phyloP scores from a whole-genome alignment of 2,797 vertebrate genomes.

The Otolemur crassicaudatus region DNA sequence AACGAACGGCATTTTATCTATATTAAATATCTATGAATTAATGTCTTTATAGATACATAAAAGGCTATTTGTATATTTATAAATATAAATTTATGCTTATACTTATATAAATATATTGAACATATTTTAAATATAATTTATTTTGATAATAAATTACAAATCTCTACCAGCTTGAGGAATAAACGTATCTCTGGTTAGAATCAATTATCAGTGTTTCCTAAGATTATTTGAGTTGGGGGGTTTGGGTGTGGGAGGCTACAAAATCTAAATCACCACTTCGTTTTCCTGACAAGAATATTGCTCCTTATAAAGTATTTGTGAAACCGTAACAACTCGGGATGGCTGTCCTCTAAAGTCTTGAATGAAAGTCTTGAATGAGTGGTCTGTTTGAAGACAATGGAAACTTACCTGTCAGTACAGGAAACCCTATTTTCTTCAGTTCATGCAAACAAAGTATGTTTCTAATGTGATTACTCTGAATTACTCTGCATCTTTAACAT shows the following conservation, averaged over 20 bases:
- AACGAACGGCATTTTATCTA: neutral
- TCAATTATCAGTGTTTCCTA: slow-evolving; percentile 50
- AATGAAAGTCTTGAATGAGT: slow-evolving; percentile 25
- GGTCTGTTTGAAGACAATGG: neutral
- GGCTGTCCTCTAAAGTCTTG: slow-evolving; percentile 4
- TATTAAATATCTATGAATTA: neutral
- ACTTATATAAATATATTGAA: neutral
- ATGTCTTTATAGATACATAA: neutral
- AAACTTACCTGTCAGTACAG: neutral
- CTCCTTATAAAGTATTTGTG: slow-evolving; percentile 49
- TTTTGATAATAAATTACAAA: slow-evolving; percentile 29
- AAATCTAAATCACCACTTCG: slow-evolving; percentile 53
- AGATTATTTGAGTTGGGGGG: neutral
- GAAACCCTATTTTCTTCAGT: slow-evolving; percentile 51
- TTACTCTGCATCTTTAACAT: slow-evolving; percentile 1
- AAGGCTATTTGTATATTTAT: neutral
- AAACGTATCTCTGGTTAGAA: slow-evolving; percentile 37
- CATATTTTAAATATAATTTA: slow-evolving; percentile 35
- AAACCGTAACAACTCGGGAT: neutral
- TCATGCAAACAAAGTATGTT: slow-evolving; percentile 26
- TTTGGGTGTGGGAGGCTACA: neutral
- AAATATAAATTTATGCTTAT: neutral
- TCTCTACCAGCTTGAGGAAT: slow-evolving; percentile 47
- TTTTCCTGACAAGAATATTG: neutral
- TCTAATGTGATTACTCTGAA: slow-evolving; percentile 30